Conservation (phyloP, 37 sponge, comb jelly and placozoan species). For the Oscarella lobularis region DNA sequence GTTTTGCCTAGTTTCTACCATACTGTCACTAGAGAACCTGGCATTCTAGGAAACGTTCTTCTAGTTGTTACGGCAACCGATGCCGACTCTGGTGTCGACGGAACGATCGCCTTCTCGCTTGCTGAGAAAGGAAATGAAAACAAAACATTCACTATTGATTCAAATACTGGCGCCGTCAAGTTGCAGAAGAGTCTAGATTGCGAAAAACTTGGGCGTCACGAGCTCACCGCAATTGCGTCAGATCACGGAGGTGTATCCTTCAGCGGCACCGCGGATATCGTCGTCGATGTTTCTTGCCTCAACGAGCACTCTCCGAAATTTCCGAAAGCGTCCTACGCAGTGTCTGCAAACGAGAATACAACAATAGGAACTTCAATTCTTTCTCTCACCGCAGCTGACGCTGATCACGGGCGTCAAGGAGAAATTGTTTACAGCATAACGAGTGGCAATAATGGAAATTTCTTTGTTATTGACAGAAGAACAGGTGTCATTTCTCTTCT, state of each 20-base stretch:
- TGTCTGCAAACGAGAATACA: neutral
- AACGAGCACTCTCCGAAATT: neutral
- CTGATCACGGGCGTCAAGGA: conserved; percentile 24
- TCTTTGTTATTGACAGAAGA: neutral
- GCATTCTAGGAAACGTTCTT: neutral
- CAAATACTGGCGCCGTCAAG: conserved; percentile 17
- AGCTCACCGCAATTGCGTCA: no score
- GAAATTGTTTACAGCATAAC: conserved; percentile 17
- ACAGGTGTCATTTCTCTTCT: neutral
- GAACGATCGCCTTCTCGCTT: conserved; percentile 9
- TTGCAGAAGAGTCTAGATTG: conserved; percentile 26
- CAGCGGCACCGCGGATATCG: neutral
- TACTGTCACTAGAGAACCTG: neutral
- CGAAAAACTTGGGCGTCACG: no score
- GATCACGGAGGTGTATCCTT: neutral
- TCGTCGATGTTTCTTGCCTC: neutral
- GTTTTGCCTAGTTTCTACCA: neutral
- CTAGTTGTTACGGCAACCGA: neutral
- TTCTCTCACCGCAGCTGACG: conserved; percentile 28
- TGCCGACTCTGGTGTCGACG: conserved; percentile 16
- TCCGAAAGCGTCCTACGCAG: neutral
- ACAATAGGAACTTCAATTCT: neutral
- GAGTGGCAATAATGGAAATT: neutral
- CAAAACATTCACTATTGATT: conserved; percentile 15
- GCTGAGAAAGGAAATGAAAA: no score